These are phyloP conservation scores for Sebastiscus tertius DNA, from an alignment of 2,797 vertebrate species.

Conservation along the genomic window DNA sequence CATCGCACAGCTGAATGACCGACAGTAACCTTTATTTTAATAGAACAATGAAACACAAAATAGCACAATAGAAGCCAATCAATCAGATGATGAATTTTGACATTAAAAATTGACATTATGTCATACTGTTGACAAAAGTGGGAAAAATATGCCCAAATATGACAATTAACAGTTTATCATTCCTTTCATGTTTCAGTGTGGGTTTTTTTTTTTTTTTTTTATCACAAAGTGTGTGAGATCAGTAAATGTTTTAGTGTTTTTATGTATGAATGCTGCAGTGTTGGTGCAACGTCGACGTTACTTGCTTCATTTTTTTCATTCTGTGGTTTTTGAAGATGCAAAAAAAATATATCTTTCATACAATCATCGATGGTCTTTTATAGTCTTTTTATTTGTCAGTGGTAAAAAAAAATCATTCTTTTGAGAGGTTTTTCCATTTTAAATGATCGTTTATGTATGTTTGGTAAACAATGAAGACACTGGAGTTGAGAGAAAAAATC, in stretches of 20 bases:
- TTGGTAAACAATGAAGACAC: neutral
- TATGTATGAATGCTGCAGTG: neutral
- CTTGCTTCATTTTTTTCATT: neutral
- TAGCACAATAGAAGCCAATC: constrained; percentile 6
- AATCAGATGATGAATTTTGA: neutral
- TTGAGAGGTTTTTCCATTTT: neutral
- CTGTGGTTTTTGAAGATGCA: neutral
- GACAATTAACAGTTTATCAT: neutral
- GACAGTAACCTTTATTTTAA: constrained; percentile 78
- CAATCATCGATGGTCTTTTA: constrained; percentile 8
- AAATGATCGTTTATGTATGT: neutral
- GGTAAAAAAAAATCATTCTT: neutral
- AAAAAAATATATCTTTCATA: neutral
- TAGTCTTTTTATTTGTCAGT: neutral
- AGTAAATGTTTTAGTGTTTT: neutral
- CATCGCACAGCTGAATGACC: constrained; percentile 71
- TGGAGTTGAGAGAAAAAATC: neutral
- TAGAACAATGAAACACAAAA: constrained; percentile 71
- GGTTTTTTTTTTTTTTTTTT: neutral
- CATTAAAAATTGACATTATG: neutral
- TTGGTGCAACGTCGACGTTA: neutral
- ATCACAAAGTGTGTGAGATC: neutral
- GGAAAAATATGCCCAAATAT: fast-evolving
- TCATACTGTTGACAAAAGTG: neutral
- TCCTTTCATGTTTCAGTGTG: fast-evolving